Evolutionary conservation across 2,888 invertebrate species (phyloP).

Genomic region (Lagria hirta): DNA sequence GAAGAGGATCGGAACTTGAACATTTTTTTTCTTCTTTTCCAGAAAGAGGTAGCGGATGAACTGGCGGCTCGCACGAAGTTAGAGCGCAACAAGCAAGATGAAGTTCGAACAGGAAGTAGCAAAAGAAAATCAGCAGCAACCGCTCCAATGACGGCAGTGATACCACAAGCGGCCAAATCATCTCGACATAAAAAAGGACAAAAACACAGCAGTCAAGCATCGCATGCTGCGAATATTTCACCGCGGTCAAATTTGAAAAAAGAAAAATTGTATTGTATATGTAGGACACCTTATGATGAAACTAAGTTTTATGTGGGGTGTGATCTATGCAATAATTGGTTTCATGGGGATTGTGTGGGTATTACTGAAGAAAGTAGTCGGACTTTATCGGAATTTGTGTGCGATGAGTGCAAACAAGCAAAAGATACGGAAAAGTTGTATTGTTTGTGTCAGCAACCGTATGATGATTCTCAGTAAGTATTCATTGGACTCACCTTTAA

Average conservation of each 20-base stretch:
- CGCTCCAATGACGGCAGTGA: slow-evolving; percentile 48
- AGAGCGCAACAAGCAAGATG: slow-evolving; percentile 64
- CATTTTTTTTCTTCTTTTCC: slow-evolving; percentile 32
- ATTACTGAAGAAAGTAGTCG: slow-evolving; percentile 91
- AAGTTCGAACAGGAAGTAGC: slow-evolving; percentile 61
- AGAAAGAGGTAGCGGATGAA: slow-evolving; percentile 77
- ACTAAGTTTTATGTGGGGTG: slow-evolving; percentile 98
- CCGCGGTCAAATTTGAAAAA: slow-evolving; percentile 54
- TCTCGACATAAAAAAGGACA: slow-evolving; percentile 32
- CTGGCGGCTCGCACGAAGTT: slow-evolving; percentile 70
- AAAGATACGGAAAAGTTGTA: slow-evolving; percentile 90
- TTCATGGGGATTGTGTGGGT: slow-evolving; percentile 95
- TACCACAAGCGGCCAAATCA: slow-evolving; percentile 30
- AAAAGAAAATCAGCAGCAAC: slow-evolving; percentile 59
- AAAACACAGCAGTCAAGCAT: slow-evolving; percentile 24
- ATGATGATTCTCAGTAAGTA: slow-evolving; percentile 93
- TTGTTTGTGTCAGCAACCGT: slow-evolving; percentile 94
- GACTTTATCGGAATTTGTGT: slow-evolving; percentile 86
- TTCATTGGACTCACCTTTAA: slow-evolving; percentile 13
- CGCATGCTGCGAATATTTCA: slow-evolving; percentile 3
- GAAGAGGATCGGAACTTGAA: too few species aligned
- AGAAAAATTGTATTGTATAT: slow-evolving; percentile 86
- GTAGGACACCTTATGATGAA: slow-evolving; percentile 93
- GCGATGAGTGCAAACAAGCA: slow-evolving; percentile 82
- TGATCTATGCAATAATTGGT: slow-evolving; percentile 97